Evolutionary conservation across 1,140 invertebrate genomes (phyloP).

Genomic region (Apis cerana): DNA sequence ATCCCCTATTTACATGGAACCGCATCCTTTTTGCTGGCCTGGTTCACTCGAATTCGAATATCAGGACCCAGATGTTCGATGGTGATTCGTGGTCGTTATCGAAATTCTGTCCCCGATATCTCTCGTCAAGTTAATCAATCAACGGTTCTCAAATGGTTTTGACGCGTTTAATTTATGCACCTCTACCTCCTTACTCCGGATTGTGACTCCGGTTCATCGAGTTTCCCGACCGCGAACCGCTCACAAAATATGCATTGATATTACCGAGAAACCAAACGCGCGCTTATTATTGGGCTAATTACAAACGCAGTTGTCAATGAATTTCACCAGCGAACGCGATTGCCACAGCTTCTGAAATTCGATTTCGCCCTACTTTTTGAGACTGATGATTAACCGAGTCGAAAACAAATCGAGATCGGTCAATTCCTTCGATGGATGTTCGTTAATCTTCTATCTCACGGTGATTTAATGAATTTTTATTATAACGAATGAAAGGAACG

Average conservation of each 20-base stretch:
- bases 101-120: conserved; percentile 38
- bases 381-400: conserved; percentile 2
- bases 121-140: conserved; percentile 46
- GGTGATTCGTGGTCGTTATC: conserved; percentile 22
- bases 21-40: not conserved
- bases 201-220: not conserved
- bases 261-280: not conserved
- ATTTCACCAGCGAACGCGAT: too few species aligned
- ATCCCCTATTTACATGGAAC: not conserved
- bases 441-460: too few species aligned
- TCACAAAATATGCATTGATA: conserved; percentile 12
- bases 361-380: not conserved
- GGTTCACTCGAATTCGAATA: not conserved
- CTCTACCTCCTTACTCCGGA: not conserved
- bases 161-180: conserved; percentile 33
- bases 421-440: too few species aligned
- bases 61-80: conserved; percentile 10
- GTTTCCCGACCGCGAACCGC: not conserved
- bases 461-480: not conserved
- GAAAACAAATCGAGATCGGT: not conserved
- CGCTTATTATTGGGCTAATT: conserved; percentile 6
- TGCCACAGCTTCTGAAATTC: not conserved
- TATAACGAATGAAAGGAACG: too few species aligned
- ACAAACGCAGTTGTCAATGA: not conserved
- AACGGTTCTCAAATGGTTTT: conserved; percentile 37